Conservation (phyloP, 2,113 vertebrate species). For the Ia io region DNA sequence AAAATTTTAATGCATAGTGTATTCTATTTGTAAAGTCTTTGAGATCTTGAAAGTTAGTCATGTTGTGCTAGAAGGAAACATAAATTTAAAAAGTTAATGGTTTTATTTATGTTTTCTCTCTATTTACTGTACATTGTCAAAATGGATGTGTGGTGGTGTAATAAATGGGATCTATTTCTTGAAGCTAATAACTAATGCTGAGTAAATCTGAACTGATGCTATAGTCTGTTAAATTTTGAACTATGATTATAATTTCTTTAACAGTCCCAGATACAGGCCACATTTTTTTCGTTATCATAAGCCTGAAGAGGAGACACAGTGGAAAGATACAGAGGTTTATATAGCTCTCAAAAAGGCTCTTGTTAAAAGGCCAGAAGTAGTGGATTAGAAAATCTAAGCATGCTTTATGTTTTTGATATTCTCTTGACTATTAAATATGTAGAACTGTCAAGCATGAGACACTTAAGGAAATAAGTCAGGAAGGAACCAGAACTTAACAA, state of each 20-base stretch:
- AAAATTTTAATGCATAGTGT: not conserved
- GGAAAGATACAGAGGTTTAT: slow-evolving; percentile 27
- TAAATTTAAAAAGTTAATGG: slow-evolving; percentile 60
- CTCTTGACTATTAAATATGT: slow-evolving; percentile 63
- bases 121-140: slow-evolving; percentile 71
- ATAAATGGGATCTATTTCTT: slow-evolving; percentile 76
- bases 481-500: slow-evolving; percentile 53
- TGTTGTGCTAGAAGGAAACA: slow-evolving; percentile 51
- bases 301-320: slow-evolving; percentile 12
- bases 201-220: slow-evolving; percentile 73
- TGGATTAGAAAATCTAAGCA: slow-evolving; percentile 60
- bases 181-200: slow-evolving; percentile 77
- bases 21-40: slow-evolving; percentile 29
- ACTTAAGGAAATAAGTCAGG: slow-evolving; percentile 56
- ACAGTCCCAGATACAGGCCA: slow-evolving; percentile 49
- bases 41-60: slow-evolving; percentile 52
- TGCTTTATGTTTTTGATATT: slow-evolving; percentile 31
- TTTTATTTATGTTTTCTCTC: slow-evolving; percentile 39
- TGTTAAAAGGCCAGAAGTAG: not conserved
- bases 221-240: slow-evolving; percentile 77
- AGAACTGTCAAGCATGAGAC: slow-evolving; percentile 38
- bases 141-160: slow-evolving; percentile 63
- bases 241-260: slow-evolving; percentile 77
- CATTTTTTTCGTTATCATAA: slow-evolving; percentile 75
- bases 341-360: not conserved